phyloP scores from a whole-genome alignment of 2,797 vertebrate genomes.

The Manis pentadactyla region DNA sequence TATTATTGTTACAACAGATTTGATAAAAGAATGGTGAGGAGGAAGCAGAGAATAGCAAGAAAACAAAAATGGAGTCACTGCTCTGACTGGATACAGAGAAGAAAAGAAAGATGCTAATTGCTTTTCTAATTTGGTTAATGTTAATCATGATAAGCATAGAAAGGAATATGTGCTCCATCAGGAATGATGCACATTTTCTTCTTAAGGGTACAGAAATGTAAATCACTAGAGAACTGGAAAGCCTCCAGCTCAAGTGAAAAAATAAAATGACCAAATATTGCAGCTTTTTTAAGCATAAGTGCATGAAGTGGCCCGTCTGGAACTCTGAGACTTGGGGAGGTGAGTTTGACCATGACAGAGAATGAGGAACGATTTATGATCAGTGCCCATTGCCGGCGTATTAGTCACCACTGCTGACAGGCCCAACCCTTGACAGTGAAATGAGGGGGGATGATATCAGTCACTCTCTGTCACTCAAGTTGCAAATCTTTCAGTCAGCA shows the following conservation, averaged over 20 bases:
- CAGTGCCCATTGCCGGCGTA: not conserved
- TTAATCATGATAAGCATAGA: not conserved
- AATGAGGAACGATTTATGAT: slow-evolving; percentile 62
- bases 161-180: not conserved
- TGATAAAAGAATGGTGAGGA: not conserved
- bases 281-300: not conserved
- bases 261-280: not conserved
- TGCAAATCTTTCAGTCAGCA: slow-evolving; percentile 76
- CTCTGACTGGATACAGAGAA: slow-evolving; percentile 21
- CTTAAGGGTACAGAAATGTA: slow-evolving; percentile 1
- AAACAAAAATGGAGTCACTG: slow-evolving; percentile 7
- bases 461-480: slow-evolving; percentile 65
- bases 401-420: slow-evolving; percentile 67
- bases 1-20: not conserved
- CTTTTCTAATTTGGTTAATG: slow-evolving; percentile 51
- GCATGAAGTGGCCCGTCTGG: not conserved
- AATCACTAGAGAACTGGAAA: not conserved
- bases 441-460: slow-evolving; percentile 66
- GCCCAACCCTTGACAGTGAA: slow-evolving; percentile 67
- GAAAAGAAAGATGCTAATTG: slow-evolving; percentile 38
- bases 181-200: not conserved
- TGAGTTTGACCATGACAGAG: not conserved
- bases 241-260: not conserved
- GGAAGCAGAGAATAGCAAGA: not conserved
- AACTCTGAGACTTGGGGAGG: not conserved